Conservation (phyloP, 1,140 invertebrate genomes). For the Solen grandis region DNA sequence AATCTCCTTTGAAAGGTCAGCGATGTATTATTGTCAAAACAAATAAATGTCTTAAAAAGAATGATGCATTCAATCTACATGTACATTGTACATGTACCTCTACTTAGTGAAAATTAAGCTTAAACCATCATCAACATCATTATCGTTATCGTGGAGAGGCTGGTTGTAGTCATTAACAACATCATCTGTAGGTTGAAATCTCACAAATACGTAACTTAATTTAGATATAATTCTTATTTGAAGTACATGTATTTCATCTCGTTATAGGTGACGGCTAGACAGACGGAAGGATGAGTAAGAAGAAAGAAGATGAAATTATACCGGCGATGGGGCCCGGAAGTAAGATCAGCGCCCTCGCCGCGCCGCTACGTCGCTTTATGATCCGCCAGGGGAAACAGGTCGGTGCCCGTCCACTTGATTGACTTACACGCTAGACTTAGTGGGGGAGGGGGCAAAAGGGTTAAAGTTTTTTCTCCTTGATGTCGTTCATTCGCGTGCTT, state of each 20-base stretch:
- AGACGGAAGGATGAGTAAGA: conserved; percentile 64
- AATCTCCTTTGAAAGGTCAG: too few species aligned
- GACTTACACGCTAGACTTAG: too few species aligned
- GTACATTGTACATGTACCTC: not conserved
- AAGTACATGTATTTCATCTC: not conserved
- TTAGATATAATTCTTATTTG: not conserved
- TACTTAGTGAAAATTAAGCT: not conserved
- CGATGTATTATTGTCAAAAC: too few species aligned
- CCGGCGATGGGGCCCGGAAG: conserved; percentile 77
- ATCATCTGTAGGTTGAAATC: too few species aligned
- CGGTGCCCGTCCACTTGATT: not conserved
- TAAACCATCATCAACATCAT: not conserved
- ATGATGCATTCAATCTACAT: too few species aligned
- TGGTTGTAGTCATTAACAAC: not conserved
- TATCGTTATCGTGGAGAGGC: not conserved
- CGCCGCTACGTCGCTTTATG: conserved; percentile 67
- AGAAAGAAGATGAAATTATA: conserved; percentile 73
- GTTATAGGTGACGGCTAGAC: not conserved
- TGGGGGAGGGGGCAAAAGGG: too few species aligned
- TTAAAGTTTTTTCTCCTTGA: too few species aligned
- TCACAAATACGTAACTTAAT: too few species aligned
- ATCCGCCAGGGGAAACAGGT: conserved; percentile 59
- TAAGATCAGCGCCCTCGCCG: conserved; percentile 73
- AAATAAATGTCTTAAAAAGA: too few species aligned
- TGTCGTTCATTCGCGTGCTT: too few species aligned